These are phyloP conservation scores for Dasysyrphus albostriatus DNA, from an alignment of 2,888 invertebrate species.

Conservation along the genomic window DNA sequence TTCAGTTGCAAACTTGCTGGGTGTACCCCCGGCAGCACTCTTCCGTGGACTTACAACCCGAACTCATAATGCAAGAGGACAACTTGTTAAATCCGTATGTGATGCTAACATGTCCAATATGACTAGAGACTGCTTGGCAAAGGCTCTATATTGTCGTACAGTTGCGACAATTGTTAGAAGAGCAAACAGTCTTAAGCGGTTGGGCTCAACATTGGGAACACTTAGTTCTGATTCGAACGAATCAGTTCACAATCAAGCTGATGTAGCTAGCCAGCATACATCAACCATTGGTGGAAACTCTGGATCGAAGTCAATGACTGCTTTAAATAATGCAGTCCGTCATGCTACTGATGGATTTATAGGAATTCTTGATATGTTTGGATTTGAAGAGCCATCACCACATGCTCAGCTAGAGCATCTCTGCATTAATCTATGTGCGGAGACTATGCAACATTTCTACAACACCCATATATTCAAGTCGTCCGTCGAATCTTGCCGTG, in stretches of 20 bases:
- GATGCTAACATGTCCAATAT: slow-evolving; percentile 94
- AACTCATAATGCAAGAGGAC: slow-evolving; percentile 91
- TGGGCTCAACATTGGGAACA: slow-evolving; percentile 93
- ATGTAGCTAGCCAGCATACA: slow-evolving; percentile 93
- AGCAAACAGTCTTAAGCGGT: slow-evolving; percentile 94
- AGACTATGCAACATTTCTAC: slow-evolving; percentile 99
- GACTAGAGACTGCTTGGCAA: slow-evolving; percentile 95
- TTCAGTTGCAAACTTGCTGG: slow-evolving; percentile 93
- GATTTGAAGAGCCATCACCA: slow-evolving; percentile 96
- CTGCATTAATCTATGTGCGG: slow-evolving; percentile 97
- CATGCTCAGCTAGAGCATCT: slow-evolving; percentile 94
- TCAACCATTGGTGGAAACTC: slow-evolving; percentile 92
- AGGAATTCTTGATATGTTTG: slow-evolving; percentile 98
- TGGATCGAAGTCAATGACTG: slow-evolving; percentile 96
- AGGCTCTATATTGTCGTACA: slow-evolving; percentile 96
- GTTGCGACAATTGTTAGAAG: slow-evolving; percentile 96
- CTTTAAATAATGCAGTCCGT: slow-evolving; percentile 94
- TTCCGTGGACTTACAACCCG: slow-evolving; percentile 92
- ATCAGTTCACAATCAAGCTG: slow-evolving; percentile 94
- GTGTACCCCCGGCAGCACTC: slow-evolving; percentile 84
- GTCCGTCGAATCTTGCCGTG: slow-evolving; percentile 95
- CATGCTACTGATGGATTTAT: slow-evolving; percentile 98
- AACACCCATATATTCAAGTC: slow-evolving; percentile 98
- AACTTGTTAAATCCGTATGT: slow-evolving; percentile 91
- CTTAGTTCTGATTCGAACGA: slow-evolving; percentile 96